Evolutionary conservation across 1,140 invertebrate species (phyloP).

Genomic region (Pectinophora gossypiella): DNA sequence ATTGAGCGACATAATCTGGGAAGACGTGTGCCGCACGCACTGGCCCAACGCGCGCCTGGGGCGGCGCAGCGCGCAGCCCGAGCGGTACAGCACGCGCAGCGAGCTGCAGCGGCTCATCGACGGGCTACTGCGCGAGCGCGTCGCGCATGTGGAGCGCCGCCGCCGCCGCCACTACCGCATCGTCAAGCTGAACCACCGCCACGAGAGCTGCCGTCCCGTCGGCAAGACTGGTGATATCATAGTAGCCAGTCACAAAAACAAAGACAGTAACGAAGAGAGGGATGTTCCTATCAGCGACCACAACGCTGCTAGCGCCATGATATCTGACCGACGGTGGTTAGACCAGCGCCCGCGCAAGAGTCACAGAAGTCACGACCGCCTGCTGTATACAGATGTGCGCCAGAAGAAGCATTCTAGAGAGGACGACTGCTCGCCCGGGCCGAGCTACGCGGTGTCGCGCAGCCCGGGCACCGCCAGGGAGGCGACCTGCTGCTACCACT

Average conservation of each 20-base stretch:
- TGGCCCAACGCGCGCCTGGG: conserved; percentile 59
- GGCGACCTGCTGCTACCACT: conserved; percentile 50
- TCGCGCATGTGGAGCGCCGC: conserved; percentile 58
- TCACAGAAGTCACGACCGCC: conserved; percentile 37
- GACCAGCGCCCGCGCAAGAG: conserved; percentile 21
- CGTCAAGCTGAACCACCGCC: conserved; percentile 61
- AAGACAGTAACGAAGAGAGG: conserved; percentile 29
- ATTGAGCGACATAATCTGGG: conserved; percentile 68
- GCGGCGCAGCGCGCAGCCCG: conserved; percentile 40
- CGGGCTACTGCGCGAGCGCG: conserved; percentile 54
- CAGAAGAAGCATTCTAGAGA: conserved; percentile 17
- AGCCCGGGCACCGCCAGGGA: conserved; percentile 24
- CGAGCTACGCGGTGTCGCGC: conserved; percentile 35
- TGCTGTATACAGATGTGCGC: conserved; percentile 23
- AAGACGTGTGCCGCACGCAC: conserved; percentile 67
- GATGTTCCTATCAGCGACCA: conserved; percentile 27
- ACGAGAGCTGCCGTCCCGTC: conserved; percentile 51
- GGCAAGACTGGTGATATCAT: conserved; percentile 68
- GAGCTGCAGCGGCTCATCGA: conserved; percentile 64
- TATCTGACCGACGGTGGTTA: conserved; percentile 24
- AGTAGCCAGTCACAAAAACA: conserved; percentile 61
- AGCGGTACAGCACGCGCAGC: conserved; percentile 43
- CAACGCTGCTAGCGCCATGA: conserved; percentile 28
- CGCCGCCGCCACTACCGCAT: conserved; percentile 60
- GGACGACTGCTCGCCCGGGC: conserved; percentile 44